Evolutionary conservation across 2,888 invertebrate species (phyloP), one percentile per base, ranked within the genome.

Genomic region (Tenthredo distinguenda): DNA sequence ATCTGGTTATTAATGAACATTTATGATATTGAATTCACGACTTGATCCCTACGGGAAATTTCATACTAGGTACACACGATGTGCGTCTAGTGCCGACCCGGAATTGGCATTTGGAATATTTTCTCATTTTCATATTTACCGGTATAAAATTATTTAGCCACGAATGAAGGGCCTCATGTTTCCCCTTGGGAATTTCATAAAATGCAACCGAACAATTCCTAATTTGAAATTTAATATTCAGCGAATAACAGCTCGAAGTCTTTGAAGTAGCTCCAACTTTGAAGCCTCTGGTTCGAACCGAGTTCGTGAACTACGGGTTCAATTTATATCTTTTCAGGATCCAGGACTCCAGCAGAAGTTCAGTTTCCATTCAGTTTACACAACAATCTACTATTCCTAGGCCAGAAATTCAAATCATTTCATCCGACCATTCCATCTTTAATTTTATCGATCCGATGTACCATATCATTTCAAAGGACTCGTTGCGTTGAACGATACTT

Each of bases 171-270:
- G 40, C 43, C 12, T 74, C 72, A 18, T 34, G 15, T 74, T 43
- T 74, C 26, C 50, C n/a, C 55, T 21, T 18, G 40, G 84, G 84
- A 50, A 79, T 77, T 76, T 77, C 76, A 68, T 58, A 79, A 65
- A 58, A 65, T 85, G 40, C 62, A 34, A 34, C 79, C 62, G 43
- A 76, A 68, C 77, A 87, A 86, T 87, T 85, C 55, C 55, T 50
- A 68, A 55, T 84, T 81, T 81, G 85, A 86, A 90, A 89, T 89
- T 89, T 87, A 88, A 90, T 90, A 90, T 90, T 87, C 87, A 88
- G 86, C 88, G 87, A 88, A 65, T 81, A 87, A 87, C 84, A 83
- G 81, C 83, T 31, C 88, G 88, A 88, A 90, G 89, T 88, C 81
- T 81, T 81, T 81, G 81, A 62, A 81, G 81, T 62, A 31, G 34